Conservation (phyloP, 2,797 vertebrate genomes). For the Leptodactylus fallax region DNA sequence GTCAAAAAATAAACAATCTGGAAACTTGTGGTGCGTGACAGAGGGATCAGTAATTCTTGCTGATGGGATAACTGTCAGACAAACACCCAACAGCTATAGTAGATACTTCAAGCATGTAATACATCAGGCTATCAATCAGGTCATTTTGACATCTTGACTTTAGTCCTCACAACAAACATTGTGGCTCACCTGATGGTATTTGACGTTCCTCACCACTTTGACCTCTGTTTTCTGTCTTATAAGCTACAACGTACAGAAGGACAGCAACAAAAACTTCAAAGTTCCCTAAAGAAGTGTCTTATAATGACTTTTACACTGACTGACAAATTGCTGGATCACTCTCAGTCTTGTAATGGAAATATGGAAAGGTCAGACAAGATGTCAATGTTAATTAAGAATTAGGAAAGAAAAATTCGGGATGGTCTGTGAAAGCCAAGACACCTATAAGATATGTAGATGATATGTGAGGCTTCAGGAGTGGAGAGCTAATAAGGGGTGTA, state of each 20-base stretch:
- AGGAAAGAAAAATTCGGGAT: neutral
- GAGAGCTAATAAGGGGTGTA: neutral
- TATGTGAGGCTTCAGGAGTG: neutral
- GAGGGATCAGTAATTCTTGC: no score
- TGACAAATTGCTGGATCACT: slow-evolving; percentile 35
- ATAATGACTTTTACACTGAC: slow-evolving; percentile 23
- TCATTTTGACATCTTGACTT: neutral
- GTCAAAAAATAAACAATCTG: no score
- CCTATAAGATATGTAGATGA: neutral
- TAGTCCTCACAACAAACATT: neutral
- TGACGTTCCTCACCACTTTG: neutral
- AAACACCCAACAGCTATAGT: no score
- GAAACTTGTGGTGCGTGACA: no score
- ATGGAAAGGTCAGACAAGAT: slow-evolving; percentile 28
- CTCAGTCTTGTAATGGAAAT: neutral
- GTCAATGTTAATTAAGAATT: slow-evolving; percentile 35
- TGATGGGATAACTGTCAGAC: no score
- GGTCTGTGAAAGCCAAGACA: neutral
- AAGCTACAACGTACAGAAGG: neutral
- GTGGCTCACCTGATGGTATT: neutral
- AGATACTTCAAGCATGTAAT: neutral
- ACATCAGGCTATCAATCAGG: neutral
- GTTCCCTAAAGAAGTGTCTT: neutral
- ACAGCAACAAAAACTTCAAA: slow-evolving; percentile 27
- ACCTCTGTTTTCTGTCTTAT: neutral